Conservation (phyloP, 2,113 vertebrate species). For the Peromyscus polionotus region DNA sequence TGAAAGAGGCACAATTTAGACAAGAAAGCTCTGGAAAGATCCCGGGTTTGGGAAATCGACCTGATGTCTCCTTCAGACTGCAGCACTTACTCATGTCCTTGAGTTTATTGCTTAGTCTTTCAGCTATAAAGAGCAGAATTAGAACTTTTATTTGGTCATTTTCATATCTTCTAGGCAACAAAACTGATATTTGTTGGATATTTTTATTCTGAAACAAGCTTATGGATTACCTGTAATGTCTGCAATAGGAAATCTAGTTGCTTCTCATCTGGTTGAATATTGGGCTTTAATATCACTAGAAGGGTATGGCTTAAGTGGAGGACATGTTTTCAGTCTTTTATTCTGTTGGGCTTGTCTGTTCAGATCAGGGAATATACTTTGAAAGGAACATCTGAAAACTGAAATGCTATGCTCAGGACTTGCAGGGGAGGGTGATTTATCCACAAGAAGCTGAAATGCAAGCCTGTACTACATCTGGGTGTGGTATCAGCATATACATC, state of each 20-base stretch:
- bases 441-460: neutral
- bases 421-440: neutral
- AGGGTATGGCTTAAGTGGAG: neutral
- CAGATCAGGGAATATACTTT: neutral
- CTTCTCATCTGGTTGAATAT: neutral
- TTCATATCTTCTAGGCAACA: neutral
- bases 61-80: neutral
- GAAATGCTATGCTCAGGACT: neutral
- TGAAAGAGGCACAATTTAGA: neutral
- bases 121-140: neutral
- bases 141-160: neutral
- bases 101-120: neutral
- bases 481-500: neutral
- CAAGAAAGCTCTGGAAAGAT: neutral
- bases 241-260: neutral
- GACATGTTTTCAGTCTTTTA: neutral
- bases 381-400: neutral
- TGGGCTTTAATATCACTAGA: neutral
- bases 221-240: neutral
- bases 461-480: neutral
- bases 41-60: neutral
- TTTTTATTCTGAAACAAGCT: constrained; percentile 16
- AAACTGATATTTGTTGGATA: neutral
- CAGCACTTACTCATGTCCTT: neutral
- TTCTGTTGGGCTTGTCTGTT: neutral